Evolutionary conservation across 2,113 vertebrate genomes (phyloP).

Genomic region (Mola mola): DNA sequence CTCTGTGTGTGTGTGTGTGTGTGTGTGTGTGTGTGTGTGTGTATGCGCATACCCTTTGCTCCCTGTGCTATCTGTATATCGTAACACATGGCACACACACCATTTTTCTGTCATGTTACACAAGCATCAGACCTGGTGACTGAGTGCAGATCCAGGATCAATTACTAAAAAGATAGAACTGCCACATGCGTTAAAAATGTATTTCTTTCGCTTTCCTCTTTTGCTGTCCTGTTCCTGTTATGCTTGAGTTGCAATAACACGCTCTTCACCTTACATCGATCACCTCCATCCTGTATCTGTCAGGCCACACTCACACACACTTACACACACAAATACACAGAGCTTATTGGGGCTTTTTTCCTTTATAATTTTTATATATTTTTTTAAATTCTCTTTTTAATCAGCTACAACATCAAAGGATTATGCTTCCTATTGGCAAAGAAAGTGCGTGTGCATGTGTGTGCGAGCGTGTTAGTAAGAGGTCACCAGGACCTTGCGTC

Average conservation of each 20-base stretch:
- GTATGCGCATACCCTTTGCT: no score
- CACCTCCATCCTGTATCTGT: no score
- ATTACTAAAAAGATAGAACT: conserved; percentile 25
- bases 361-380: neutral
- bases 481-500: conserved; percentile 37
- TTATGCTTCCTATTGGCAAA: conserved; percentile 12
- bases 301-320: neutral
- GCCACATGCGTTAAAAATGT: conserved; percentile 22
- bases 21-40: neutral
- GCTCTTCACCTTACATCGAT: conserved; percentile 10
- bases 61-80: no score
- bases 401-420: conserved; percentile 36
- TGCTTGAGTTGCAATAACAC: conserved; percentile 15
- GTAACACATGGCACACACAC: no score
- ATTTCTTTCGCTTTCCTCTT: neutral
- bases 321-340: neutral
- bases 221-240: conserved; percentile 4
- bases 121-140: no score
- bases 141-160: conserved; percentile 16
- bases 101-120: no score
- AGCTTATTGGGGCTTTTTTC: neutral
- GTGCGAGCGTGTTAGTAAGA: conserved; percentile 14
- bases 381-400: neutral
- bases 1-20: conserved; percentile 11
- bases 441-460: conserved; percentile 1